Base-by-base conservation (phyloP, 2,888 invertebrate species). In the Pedicia rivosa region DNA sequence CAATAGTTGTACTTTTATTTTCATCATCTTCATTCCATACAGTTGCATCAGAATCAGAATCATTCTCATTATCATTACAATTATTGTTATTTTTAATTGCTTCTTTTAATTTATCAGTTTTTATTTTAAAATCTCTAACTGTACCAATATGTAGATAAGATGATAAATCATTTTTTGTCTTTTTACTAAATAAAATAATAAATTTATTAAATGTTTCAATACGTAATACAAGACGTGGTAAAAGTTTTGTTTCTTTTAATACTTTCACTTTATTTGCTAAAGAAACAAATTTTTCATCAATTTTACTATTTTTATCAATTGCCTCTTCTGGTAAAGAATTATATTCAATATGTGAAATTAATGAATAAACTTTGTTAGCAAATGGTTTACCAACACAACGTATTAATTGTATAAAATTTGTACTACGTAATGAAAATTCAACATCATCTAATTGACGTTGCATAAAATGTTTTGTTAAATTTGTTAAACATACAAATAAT, bases 171-270 rank as follows among this genome's bases (percentile, higher is more conserved):
- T 66, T 64, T 25, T 65, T 66, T 2, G 69, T 68, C 50, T 69
- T 73, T 41, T 70, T 72, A 2, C 68, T 65, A 24, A 74, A 53
- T 24, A 66, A 50, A 31, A 70, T 65, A 12, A 74, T 61, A 40
- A 63, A 66, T 48, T 68, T 70, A 40, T 69, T 67, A 44, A 75
- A 74, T 44, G 66, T 67, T 54, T 76, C 76, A 32, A 75, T 64
- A 47, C 69, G 72, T 42, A 66, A 65, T 16, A 76, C 63, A 1
- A 74, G 62, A 47, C 67, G 68, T 3, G 76, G 76, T 48, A 76
- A 70, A 17, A 65, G 54, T 46, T 67, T 66, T 0, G 72, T 71
- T 53, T 75, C 70, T 25, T 64, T 63, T 22, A 73, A 50, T 15
- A 74, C 64, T 55, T 67, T 70, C 7, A 62, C 67, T 35, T 62